Percentiles rank a stretch among this genome's conserved stretches.
phyloP scores from a whole-genome alignment of 2,797 vertebrate species.

The Enteromius paludinosus region DNA sequence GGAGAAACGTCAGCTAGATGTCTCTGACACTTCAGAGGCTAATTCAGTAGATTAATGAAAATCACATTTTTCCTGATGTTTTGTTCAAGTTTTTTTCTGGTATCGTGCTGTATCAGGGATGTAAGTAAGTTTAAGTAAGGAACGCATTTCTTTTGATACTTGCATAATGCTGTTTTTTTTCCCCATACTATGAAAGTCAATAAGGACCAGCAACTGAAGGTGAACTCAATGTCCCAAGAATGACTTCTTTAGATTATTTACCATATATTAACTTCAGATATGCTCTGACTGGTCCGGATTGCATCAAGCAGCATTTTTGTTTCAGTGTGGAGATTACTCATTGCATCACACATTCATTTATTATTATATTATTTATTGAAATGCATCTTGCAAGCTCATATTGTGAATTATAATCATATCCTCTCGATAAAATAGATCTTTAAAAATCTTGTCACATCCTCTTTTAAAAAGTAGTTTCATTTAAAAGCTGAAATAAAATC shows the following conservation, averaged over 20 bases:
- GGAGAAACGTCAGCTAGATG: conserved; percentile 43
- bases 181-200: too few relatives aligned
- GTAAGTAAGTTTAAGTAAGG: neutral
- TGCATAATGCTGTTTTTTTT: too few relatives aligned
- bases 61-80: neutral
- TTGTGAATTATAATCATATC: neutral
- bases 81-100: neutral
- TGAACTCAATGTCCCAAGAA: neutral
- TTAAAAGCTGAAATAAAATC: neutral
- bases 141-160: too few relatives aligned
- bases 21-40: conserved; percentile 58
- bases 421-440: neutral
- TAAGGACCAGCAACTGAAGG: too few relatives aligned
- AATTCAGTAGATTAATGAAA: conserved; percentile 45
- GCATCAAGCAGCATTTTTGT: neutral
- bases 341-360: neutral
- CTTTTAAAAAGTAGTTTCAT: neutral
- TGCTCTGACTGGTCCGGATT: too few relatives aligned
- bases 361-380: neutral
- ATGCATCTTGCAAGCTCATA: neutral
- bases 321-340: neutral
- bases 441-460: neutral
- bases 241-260: neutral
- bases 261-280: neutral
- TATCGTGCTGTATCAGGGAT: neutral